A percentile compares a stretch with the other conserved stretches of the same genome.
Conservation (phyloP, 2,797 vertebrate genomes). For the Clamator glandarius region DNA sequence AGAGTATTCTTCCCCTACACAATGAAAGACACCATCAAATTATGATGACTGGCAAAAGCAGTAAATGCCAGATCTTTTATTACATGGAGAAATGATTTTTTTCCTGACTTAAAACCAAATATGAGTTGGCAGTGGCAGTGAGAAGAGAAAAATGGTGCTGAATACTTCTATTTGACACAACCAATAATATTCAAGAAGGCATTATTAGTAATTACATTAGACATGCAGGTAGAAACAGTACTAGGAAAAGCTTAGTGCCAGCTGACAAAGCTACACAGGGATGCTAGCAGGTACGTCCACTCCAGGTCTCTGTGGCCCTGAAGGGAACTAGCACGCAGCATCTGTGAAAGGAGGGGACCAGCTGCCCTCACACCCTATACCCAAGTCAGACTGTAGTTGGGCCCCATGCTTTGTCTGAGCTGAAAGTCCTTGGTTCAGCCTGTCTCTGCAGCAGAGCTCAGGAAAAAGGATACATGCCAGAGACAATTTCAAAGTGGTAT, state of each 20-base stretch:
- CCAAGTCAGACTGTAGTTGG: not conserved
- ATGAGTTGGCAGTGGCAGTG: not conserved
- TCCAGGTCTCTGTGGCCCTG: no score
- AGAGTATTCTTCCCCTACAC: not conserved
- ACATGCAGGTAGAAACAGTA: not conserved
- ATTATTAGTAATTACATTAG: not conserved
- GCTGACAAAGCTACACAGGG: not conserved
- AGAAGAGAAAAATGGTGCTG: not conserved
- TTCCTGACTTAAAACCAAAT: not conserved
- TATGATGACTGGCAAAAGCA: not conserved
- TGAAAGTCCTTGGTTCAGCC: not conserved
- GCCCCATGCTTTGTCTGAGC: not conserved
- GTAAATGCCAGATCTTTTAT: not conserved
- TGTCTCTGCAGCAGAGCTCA: not conserved
- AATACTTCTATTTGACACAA: not conserved
- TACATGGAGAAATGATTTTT: not conserved
- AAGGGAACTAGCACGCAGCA: not conserved
- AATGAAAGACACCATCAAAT: not conserved
- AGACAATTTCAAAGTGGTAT: not conserved
- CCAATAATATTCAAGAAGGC: not conserved
- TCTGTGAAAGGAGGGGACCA: not conserved
- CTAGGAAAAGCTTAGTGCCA: not conserved
- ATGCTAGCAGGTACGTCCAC: not conserved
- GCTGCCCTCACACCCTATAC: not conserved
- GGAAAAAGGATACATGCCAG: not conserved